Evolutionary conservation across 2,888 invertebrate species (phyloP).

Genomic region (Carpatolechia fugitivella): DNA sequence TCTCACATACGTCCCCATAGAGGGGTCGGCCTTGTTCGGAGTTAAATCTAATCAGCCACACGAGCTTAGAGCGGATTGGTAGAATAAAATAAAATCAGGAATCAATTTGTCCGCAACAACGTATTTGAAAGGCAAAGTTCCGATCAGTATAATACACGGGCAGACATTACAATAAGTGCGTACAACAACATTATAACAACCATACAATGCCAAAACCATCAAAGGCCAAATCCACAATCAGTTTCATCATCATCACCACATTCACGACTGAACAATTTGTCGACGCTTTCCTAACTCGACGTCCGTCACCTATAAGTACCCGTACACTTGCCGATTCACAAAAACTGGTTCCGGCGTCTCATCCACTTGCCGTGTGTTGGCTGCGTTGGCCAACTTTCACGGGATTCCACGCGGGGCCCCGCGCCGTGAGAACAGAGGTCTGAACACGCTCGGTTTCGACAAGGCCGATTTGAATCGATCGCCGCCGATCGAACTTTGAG

Average conservation of each 20-base stretch:
- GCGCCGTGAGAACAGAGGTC: conserved; percentile 38
- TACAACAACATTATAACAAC: no score
- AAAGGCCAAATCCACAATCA: not conserved
- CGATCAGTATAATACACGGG: no score
- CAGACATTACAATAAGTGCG: no score
- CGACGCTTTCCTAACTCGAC: not conserved
- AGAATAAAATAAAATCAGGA: no score
- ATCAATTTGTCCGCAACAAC: no score
- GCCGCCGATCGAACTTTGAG: not conserved
- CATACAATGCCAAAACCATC: not conserved
- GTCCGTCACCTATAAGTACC: not conserved
- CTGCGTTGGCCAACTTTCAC: conserved; percentile 73
- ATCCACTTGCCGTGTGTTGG: conserved; percentile 64
- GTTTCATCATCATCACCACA: not conserved
- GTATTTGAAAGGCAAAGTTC: not conserved
- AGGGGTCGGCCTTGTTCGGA: no score
- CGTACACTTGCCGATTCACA: conserved; percentile 66
- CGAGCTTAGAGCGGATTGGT: no score
- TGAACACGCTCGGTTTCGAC: not conserved
- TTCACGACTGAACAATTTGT: not conserved
- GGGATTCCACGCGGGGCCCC: conserved; percentile 64
- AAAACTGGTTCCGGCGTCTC: conserved; percentile 49
- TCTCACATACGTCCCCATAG: no score
- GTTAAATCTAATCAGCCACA: no score
- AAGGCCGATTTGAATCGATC: conserved; percentile 4